phyloP scores from a whole-genome alignment of 2,888 invertebrate genomes.

The Halictus ligatus region DNA sequence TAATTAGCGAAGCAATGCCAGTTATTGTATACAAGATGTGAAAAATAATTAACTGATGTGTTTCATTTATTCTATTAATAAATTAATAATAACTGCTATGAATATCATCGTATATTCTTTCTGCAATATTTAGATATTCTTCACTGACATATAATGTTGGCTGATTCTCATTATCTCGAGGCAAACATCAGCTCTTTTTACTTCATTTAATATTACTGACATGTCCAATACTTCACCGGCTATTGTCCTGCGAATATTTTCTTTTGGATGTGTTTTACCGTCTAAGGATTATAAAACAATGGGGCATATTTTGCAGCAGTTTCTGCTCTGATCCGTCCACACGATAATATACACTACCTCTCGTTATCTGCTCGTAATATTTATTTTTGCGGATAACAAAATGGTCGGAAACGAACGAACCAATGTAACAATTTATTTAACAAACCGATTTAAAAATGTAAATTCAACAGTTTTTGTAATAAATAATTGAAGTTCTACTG shows the following conservation, averaged over 20 bases:
- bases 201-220: neutral
- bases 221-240: neutral
- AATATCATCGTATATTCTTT: neutral
- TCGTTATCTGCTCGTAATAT: neutral
- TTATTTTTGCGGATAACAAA: neutral
- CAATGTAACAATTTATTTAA: too few species aligned
- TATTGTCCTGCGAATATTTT: neutral
- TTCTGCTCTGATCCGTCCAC: neutral
- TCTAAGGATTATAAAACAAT: neutral
- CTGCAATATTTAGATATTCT: neutral
- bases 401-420: neutral
- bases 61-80: neutral
- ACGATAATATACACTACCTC: neutral
- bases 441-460: too few species aligned
- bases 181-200: neutral
- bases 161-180: neutral
- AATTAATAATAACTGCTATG: neutral
- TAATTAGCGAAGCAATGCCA: too few species aligned
- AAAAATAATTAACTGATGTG: neutral
- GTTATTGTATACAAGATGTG: neutral
- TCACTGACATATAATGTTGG: neutral
- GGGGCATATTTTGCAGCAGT: neutral
- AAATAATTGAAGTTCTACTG: too few species aligned
- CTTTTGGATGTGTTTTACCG: neutral
- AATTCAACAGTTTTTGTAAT: too few species aligned